These are phyloP conservation scores for Lasiommata megera DNA, from an alignment of 2,888 invertebrate genomes.

Conservation along the genomic window DNA sequence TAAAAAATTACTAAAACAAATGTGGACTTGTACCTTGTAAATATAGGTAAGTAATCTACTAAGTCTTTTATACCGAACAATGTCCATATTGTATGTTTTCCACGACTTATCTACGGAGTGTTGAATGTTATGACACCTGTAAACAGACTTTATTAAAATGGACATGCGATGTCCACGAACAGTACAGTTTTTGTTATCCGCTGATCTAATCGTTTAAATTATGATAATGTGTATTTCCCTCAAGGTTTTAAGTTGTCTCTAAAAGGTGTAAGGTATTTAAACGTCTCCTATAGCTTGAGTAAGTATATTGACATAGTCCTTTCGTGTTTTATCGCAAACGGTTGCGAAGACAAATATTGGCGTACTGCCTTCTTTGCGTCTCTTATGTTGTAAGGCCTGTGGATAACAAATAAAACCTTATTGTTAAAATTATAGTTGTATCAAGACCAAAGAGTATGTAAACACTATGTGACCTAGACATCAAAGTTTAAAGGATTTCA, in stretches of 20 bases:
- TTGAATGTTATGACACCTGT: conserved; percentile 23
- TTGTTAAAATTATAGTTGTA: no score
- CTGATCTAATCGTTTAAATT: conserved; percentile 39
- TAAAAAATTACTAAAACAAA: no score
- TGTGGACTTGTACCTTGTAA: no score
- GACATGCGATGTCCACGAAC: conserved; percentile 29
- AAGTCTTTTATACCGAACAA: background rate
- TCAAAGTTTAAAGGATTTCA: no score
- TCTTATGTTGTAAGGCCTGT: background rate
- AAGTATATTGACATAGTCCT: conserved; percentile 18
- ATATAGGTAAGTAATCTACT: background rate
- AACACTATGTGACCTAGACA: no score
- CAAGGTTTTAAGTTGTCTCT: conserved; percentile 23
- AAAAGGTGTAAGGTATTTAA: conserved; percentile 34
- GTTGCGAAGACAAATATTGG: conserved; percentile 17
- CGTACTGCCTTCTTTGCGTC: background rate
- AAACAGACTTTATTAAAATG: conserved; percentile 31
- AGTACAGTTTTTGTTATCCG: conserved; percentile 30
- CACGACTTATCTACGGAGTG: conserved; percentile 19
- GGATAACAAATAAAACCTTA: background rate
- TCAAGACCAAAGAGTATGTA: no score
- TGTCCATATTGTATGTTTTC: conserved; percentile 13
- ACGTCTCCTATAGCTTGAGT: background rate
- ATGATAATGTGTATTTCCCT: conserved; percentile 29
- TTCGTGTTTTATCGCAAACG: conserved; percentile 12